phyloP scores from a whole-genome alignment of 2,888 invertebrate genomes.

The Lucinisca nassula region DNA sequence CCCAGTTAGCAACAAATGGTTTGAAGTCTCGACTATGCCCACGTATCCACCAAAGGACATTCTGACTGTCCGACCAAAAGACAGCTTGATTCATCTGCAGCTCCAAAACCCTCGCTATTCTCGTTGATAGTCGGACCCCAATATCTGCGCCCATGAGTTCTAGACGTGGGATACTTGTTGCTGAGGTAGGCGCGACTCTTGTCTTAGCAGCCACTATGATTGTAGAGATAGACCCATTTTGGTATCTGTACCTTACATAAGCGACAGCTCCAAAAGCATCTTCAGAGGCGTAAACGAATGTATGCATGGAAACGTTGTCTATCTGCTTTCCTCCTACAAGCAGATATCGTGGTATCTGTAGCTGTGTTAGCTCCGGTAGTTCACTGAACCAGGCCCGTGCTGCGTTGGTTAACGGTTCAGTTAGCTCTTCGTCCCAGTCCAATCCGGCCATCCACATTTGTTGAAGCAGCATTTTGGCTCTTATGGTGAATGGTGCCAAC shows the following conservation, averaged over 20 bases:
- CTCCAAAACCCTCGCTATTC: conserved; percentile 21
- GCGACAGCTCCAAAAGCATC: conserved; percentile 45
- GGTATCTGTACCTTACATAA: too few species aligned
- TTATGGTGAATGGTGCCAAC: background rate
- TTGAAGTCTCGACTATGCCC: too few species aligned
- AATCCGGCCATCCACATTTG: background rate
- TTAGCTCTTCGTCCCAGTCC: conserved; percentile 56
- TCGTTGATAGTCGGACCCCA: conserved; percentile 20
- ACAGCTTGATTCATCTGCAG: conserved; percentile 1
- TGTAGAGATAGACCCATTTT: too few species aligned
- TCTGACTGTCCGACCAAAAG: conserved; percentile 47
- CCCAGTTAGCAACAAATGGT: conserved; percentile 14
- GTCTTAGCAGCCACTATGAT: background rate
- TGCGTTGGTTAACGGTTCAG: conserved; percentile 16
- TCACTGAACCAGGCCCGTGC: background rate
- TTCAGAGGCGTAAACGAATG: conserved; percentile 55
- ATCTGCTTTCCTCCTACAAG: too few species aligned
- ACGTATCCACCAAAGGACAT: conserved; percentile 55
- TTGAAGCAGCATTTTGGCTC: conserved; percentile 8
- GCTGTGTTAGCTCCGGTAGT: background rate
- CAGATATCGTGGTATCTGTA: too few species aligned
- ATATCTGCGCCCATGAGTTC: conserved; percentile 31
- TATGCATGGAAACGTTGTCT: too few species aligned
- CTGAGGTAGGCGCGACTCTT: background rate
- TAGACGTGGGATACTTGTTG: conserved; percentile 39